Conservation (phyloP, 2,888 invertebrate genomes). For the Muscina levida region DNA sequence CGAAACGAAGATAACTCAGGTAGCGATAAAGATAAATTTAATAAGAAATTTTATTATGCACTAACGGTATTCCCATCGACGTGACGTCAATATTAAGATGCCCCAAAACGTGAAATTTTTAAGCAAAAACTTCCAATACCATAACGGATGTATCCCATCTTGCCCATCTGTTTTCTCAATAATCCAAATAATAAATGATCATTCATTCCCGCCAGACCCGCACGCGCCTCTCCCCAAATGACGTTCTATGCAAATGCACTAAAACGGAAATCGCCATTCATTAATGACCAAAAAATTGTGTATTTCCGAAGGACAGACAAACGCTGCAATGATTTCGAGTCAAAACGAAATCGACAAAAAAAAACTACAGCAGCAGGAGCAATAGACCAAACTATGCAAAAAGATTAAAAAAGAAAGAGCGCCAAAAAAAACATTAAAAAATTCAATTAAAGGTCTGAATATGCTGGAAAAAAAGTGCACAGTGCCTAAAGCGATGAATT, state of each 20-base stretch:
- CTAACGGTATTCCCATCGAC: not conserved
- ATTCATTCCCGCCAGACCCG: too few relatives aligned
- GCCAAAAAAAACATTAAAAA: too few relatives aligned
- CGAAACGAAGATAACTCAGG: not conserved
- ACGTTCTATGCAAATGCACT: too few relatives aligned
- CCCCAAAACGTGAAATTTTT: too few relatives aligned
- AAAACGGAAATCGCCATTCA: not conserved
- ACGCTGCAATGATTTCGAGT: not conserved
- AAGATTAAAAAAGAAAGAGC: not conserved
- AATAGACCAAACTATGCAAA: constrained; percentile 3
- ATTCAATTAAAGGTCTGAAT: not conserved
- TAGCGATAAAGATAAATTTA: constrained; percentile 5
- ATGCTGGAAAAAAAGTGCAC: not conserved
- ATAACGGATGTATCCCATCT: too few relatives aligned
- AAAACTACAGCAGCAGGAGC: not conserved
- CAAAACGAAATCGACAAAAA: not conserved
- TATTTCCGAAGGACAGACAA: not conserved
- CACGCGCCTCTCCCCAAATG: too few relatives aligned
- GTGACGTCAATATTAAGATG: not conserved
- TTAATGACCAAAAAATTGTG: constrained; percentile 7
- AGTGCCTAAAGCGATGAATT: not conserved
- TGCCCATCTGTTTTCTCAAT: too few relatives aligned
- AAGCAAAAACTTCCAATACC: too few relatives aligned
- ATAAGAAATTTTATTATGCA: too few relatives aligned
- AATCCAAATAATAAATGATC: too few relatives aligned